Evolutionary conservation across 2,797 vertebrate genomes (phyloP).

Genomic region (Sebastiscus tertius): DNA sequence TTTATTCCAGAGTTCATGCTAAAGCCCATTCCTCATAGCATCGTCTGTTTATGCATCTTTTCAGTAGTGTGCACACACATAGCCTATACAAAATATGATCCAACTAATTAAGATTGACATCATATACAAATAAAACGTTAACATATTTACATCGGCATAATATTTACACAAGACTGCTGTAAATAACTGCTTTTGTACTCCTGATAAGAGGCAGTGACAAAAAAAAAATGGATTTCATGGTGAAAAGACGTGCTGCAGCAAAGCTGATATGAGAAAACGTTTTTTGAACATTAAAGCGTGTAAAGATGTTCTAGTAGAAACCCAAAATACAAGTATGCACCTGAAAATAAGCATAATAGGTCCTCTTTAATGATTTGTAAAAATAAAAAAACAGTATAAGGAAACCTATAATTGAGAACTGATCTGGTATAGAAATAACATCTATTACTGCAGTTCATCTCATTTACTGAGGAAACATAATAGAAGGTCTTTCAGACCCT

Average conservation of each 20-base stretch:
- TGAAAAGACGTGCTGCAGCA: too few species aligned
- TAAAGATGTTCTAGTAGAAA: too few species aligned
- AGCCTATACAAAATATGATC: too few species aligned
- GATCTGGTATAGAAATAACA: conserved; percentile 29
- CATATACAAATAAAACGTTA: conserved; percentile 22
- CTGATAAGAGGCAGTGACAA: conserved; percentile 36
- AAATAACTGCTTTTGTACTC: conserved; percentile 44
- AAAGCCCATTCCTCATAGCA: too few species aligned
- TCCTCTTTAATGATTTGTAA: conserved; percentile 8
- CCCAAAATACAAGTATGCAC: too few species aligned
- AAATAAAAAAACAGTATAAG: background rate
- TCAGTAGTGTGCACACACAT: background rate
- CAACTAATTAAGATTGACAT: background rate
- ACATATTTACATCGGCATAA: conserved; percentile 5
- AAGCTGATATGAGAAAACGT: too few species aligned
- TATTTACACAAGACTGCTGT: conserved; percentile 14
- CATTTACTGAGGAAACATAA: conserved; percentile 60
- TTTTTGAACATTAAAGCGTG: too few species aligned
- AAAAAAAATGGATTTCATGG: conserved; percentile 41
- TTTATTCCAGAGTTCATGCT: too few species aligned
- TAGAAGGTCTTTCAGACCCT: conserved; percentile 55
- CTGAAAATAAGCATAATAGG: too few species aligned
- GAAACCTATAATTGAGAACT: conserved; percentile 18
- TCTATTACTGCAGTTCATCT: conserved; percentile 48
- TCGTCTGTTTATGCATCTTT: background rate